Conservation (phyloP, 2,113 vertebrate genomes). For the Dicrurus megarhynchus region DNA sequence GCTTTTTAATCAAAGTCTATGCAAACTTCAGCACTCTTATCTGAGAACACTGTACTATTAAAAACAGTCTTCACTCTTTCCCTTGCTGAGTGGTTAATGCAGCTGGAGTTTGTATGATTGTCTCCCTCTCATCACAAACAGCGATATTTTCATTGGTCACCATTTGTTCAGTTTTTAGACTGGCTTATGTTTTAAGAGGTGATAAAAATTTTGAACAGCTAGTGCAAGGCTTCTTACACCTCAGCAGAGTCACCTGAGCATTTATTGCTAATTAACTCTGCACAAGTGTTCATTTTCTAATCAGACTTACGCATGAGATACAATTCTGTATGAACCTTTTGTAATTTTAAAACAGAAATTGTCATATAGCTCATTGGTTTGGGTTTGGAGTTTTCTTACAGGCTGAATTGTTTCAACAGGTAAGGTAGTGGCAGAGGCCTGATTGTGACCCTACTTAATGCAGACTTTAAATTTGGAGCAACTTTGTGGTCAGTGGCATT, state of each 20-base stretch:
- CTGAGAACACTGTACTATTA: not conserved
- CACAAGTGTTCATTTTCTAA: not conserved
- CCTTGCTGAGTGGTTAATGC: not conserved
- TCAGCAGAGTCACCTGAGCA: not conserved
- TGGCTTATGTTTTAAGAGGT: slow-evolving; percentile 17
- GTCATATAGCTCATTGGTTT: not conserved
- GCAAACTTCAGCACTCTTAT: not conserved
- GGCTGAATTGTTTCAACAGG: not conserved
- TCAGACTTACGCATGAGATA: not conserved
- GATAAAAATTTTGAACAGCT: not conserved
- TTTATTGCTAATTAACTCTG: not conserved
- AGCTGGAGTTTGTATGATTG: not conserved
- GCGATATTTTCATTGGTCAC: not conserved
- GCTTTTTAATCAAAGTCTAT: not conserved
- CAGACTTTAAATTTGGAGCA: not conserved
- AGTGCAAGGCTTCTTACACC: not conserved
- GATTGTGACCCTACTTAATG: not conserved
- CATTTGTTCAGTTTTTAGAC: not conserved
- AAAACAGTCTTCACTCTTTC: not conserved
- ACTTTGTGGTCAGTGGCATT: not conserved
- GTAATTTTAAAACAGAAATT: not conserved
- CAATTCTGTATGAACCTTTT: not conserved
- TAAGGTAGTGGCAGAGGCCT: not conserved
- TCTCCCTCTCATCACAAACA: not conserved
- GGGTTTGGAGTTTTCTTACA: not conserved